phyloP scores from a whole-genome alignment of 1,140 invertebrate species.

The Ceratosolen fusciceps region DNA sequence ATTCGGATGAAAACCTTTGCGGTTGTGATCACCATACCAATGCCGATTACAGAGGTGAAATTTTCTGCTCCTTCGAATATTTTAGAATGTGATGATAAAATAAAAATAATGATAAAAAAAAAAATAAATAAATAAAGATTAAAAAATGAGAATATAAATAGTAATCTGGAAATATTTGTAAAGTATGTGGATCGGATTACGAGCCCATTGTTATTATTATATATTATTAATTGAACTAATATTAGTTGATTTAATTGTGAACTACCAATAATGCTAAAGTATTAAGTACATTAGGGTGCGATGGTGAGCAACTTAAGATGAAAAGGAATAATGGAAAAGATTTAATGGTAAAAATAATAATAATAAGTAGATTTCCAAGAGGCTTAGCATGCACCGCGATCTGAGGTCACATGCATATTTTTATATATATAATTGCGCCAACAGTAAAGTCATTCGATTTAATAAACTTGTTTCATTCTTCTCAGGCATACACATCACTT shows the following conservation, averaged over 20 bases:
- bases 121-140: conserved; percentile 37
- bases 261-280: conserved; percentile 53
- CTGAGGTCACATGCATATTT: conserved; percentile 57
- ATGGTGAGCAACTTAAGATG: conserved; percentile 51
- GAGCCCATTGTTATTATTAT: conserved; percentile 60
- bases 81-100: conserved; percentile 45
- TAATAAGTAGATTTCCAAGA: conserved; percentile 54
- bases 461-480: conserved; percentile 41
- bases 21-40: conserved; percentile 16
- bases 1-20: conserved; percentile 43
- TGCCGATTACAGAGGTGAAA: conserved; percentile 42
- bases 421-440: conserved; percentile 54
- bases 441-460: conserved; percentile 44
- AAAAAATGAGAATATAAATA: conserved; percentile 47
- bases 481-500: conserved; percentile 19
- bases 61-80: conserved; percentile 44
- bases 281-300: conserved; percentile 39
- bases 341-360: conserved; percentile 29
- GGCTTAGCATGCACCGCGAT: conserved; percentile 55
- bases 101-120: conserved; percentile 25
- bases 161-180: conserved; percentile 52
- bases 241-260: conserved; percentile 55
- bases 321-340: conserved; percentile 23
- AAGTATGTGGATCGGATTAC: conserved; percentile 50
- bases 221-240: conserved; percentile 59